These are phyloP conservation scores for Acanthiza pusilla DNA, from an alignment of 2,797 vertebrate species.

Conservation along the genomic window DNA sequence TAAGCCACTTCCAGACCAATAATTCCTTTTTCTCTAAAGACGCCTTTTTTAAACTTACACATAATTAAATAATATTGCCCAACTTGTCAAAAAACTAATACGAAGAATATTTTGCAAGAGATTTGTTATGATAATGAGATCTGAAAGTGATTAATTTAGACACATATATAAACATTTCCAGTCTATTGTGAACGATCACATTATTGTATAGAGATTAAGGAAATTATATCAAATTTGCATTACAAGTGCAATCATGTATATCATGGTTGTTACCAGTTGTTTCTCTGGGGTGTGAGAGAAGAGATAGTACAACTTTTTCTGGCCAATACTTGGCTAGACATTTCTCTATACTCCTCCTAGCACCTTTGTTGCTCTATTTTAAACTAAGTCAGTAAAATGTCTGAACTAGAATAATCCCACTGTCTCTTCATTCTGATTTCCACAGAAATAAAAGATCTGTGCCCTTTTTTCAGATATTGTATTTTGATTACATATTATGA, in stretches of 20 bases:
- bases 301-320: background rate
- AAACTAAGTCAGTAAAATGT: background rate
- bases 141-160: constrained; percentile 24
- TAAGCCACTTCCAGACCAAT: background rate
- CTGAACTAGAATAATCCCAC: background rate
- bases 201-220: constrained; percentile 31
- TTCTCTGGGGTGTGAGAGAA: background rate
- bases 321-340: background rate
- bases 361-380: background rate
- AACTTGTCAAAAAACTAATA: constrained; percentile 9
- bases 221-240: background rate
- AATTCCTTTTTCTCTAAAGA: constrained; percentile 13
- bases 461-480: background rate
- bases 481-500: background rate
- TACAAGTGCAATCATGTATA: background rate
- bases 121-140: constrained; percentile 9
- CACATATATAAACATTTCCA: constrained; percentile 22
- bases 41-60: background rate
- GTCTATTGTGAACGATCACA: background rate
- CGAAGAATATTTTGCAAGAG: background rate
- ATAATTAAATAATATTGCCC: constrained; percentile 24
- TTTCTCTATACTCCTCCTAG: background rate
- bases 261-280: background rate
- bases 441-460: background rate
- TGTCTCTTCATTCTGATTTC: background rate